Conservation (phyloP, 1,140 invertebrate genomes). For the Drosophila suzukii region DNA sequence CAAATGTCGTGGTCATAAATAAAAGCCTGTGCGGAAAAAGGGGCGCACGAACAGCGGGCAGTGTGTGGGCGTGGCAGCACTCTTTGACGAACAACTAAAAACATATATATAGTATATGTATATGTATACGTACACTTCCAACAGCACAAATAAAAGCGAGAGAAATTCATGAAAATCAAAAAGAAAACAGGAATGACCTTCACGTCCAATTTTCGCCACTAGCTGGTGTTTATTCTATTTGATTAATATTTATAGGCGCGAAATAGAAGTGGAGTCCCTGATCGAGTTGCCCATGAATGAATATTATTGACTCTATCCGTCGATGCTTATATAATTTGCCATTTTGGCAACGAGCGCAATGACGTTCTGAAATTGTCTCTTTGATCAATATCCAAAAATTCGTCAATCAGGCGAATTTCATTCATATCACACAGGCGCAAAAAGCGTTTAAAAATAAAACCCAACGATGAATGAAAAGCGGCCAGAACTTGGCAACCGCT, state of each 20-base stretch:
- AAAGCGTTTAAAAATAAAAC: conserved; percentile 34
- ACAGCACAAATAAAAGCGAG: conserved; percentile 6
- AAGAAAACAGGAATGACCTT: conserved; percentile 59
- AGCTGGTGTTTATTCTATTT: conserved; percentile 26
- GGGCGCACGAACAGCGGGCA: not conserved
- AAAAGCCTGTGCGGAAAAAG: conserved; percentile 30
- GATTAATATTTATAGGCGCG: conserved; percentile 35
- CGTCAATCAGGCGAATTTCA: conserved; percentile 61
- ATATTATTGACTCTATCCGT: conserved; percentile 3
- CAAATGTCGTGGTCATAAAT: conserved; percentile 79
- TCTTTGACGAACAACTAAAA: conserved; percentile 26
- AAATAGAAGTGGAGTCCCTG: conserved; percentile 10
- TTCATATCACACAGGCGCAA: conserved; percentile 35
- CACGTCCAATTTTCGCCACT: conserved; percentile 53
- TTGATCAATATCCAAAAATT: conserved; percentile 78
- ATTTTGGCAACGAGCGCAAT: conserved; percentile 47
- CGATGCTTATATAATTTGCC: conserved; percentile 36
- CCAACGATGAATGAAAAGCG: conserved; percentile 49
- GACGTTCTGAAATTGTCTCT: conserved; percentile 58
- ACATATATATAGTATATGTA: not conserved
- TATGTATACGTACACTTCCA: too few relatives aligned
- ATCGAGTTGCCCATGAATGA: conserved; percentile 45
- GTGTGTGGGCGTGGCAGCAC: conserved; percentile 2
- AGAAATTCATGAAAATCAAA: conserved; percentile 23
- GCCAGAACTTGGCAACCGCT: conserved; percentile 18